Base-by-base conservation (phyloP, 2,888 invertebrate genomes). In the Coelinius sp. region DNA sequence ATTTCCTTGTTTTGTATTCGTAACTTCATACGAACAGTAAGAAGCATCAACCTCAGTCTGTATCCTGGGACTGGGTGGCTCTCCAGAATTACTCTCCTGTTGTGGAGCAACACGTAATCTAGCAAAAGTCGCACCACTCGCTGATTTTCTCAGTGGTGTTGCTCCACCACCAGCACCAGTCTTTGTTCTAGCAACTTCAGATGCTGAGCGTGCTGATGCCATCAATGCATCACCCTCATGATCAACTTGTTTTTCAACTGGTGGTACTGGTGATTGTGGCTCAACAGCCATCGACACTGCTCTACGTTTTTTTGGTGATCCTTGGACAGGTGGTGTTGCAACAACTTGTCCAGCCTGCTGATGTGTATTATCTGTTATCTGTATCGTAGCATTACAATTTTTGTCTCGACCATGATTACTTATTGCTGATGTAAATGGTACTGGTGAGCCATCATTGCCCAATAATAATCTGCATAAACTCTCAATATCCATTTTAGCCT, bases 41-140 rank as follows among this genome's bases (percentile, higher is more conserved):
- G 91, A 89, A 70, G 91, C 91, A 78, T 91, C 91, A 4, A 91
- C 90, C 69, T 91, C 91, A 0, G 91, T 90, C 0, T 90, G 89
- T 75, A 91, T 89, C 14, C 91, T 86, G 0, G 91, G 91, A 72
- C 91, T 91, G 10, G 90, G 88, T 0, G 90, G 88, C 78, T 91
- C 91, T 49, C 90, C 91, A 86, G 72, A 35, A 31, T 84, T 76
- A 22, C 79, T 77, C 24, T 87, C 76, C 77, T 84, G 83, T 1
- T 86, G 81, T 1, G 91, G 91, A 46, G 93, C 92, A 5, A 94
- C 94, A 5, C 94, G 90, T 49, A 94, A 88, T 0, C 94, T 90
- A 0, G 94, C 94, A 80, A 94, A 89, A 0, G 94, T 93, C 6
- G 94, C 92, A 0, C 93, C 93, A 35, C 87, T 87, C 0, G 87